Evolutionary conservation across 2,888 invertebrate genomes (phyloP).

Genomic region (Bombyx huttoni): DNA sequence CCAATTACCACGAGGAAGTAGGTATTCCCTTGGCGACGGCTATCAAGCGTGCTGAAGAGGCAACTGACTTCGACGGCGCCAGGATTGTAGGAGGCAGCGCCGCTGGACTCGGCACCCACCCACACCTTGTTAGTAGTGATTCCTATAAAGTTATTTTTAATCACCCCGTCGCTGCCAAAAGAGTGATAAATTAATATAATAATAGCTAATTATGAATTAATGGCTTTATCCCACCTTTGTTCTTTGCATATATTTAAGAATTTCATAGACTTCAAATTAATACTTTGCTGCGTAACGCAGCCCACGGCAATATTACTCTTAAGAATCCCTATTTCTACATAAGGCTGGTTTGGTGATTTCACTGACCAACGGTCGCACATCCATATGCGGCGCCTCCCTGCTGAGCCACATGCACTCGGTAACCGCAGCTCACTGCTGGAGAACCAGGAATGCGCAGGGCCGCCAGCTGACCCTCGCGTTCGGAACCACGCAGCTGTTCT

Average conservation of each 20-base stretch:
- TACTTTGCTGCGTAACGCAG: too few species aligned
- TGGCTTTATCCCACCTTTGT: too few species aligned
- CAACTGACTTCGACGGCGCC: slow-evolving; percentile 11
- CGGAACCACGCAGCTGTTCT: slow-evolving; percentile 22
- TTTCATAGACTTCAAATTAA: too few species aligned
- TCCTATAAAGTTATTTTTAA: too few species aligned
- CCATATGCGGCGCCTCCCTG: slow-evolving; percentile 24
- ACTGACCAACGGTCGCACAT: slow-evolving; percentile 11
- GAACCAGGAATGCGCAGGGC: slow-evolving; percentile 21
- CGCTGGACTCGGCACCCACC: slow-evolving; percentile 14
- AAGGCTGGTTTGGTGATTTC: slow-evolving; percentile 11
- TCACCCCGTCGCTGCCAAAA: too few species aligned
- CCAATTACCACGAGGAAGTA: slow-evolving; percentile 17
- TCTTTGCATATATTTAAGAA: too few species aligned
- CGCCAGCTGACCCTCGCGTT: slow-evolving; percentile 26
- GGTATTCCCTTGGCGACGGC: slow-evolving; percentile 19
- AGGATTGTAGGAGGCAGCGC: slow-evolving; percentile 19
- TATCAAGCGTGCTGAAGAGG: slow-evolving; percentile 14
- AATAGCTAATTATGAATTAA: too few species aligned
- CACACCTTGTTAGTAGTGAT: slow-evolving; percentile 17
- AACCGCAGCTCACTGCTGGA: slow-evolving; percentile 8
- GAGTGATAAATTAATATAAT: too few species aligned
- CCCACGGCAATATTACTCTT: too few species aligned
- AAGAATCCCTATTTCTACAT: too few species aligned
- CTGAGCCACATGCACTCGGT: slow-evolving; percentile 18